Evolutionary conservation across 2,113 vertebrate genomes (phyloP), one percentile per base, ranked within the genome.

Genomic region (Macquaria australasica): DNA sequence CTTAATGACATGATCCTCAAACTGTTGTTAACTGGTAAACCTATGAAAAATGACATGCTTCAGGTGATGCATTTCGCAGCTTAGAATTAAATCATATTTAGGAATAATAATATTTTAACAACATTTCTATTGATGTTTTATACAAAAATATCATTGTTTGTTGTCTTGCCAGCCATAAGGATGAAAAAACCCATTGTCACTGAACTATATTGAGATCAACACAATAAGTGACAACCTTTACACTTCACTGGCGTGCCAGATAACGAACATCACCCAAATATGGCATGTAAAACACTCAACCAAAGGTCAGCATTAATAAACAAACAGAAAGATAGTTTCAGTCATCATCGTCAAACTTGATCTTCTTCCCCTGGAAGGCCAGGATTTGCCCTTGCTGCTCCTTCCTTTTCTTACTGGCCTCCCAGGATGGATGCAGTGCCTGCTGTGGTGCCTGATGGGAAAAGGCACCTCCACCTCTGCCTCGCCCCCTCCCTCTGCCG

Each of bases 371-470:
- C 78, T 98, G 97, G 93, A 99, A 99, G 63, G 94, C 96, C 91
- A 96, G 79, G 83, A 99, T 97, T 86, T 97, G 96, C 87, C 97
- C 96, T 25, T 96, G 95, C 77, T 99, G 97, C 72, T 98, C 97
- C 83, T 97, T 98, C 67, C 96, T 97, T 80, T 95, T 97, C 84
- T 89, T 96, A 92, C 98, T 99, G 56, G 98, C 98, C 95, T 99
- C 98, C 98, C 98, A 99, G 0, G 98, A 99, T 3, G 98, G 98
- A 94, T 99, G 98, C 91, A 99, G 96, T 10, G 96, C 91, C 59
- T 96, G 94, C 20, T 96, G 90, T 53, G 88, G 92, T 64, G 81
- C 72, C 41, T 58, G 74, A n/a, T 90, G 86, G 50, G 92, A 94
- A 74, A 83, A 90, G n/a, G 12, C 70, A 15, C 70, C 73, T 51